phyloP scores from a whole-genome alignment of 2,113 vertebrate genomes.

The Ancistrus triradiatus region DNA sequence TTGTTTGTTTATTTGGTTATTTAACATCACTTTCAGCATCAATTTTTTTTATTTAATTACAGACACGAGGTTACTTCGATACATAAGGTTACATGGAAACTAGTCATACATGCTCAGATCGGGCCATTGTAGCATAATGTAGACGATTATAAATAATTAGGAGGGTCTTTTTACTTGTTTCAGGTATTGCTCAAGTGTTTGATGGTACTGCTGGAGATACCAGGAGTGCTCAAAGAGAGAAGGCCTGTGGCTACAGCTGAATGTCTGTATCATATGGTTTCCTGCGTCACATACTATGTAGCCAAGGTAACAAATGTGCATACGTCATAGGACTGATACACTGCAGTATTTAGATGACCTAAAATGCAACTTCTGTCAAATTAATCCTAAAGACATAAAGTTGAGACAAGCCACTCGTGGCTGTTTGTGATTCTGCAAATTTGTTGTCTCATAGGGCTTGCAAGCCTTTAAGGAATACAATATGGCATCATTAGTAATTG shows the following conservation, averaged over 20 bases:
- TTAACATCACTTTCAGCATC: no score
- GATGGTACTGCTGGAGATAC: constrained; percentile 78
- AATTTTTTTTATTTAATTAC: no score
- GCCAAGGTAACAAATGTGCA: constrained; percentile 73
- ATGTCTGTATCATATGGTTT: constrained; percentile 84
- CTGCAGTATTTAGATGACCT: no score
- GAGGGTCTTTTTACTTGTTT: constrained; percentile 40
- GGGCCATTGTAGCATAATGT: no score
- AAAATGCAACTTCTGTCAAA: no score
- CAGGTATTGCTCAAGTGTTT: constrained; percentile 89
- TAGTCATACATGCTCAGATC: no score
- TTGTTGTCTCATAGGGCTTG: constrained; percentile 67
- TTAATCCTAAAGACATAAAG: no score
- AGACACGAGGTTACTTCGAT: no score
- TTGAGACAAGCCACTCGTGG: no score
- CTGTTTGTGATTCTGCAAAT: neutral
- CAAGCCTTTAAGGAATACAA: constrained; percentile 70
- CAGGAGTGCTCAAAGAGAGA: constrained; percentile 63
- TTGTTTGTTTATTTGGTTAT: no score
- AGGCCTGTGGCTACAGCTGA: constrained; percentile 63
- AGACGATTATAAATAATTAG: neutral
- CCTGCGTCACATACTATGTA: constrained; percentile 81
- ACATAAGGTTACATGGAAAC: no score
- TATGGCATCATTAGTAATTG: constrained; percentile 72
- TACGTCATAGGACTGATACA: no score